These are phyloP conservation scores for Excalfactoria chinensis DNA, from an alignment of 2,113 vertebrate genomes.

Conservation along the genomic window DNA sequence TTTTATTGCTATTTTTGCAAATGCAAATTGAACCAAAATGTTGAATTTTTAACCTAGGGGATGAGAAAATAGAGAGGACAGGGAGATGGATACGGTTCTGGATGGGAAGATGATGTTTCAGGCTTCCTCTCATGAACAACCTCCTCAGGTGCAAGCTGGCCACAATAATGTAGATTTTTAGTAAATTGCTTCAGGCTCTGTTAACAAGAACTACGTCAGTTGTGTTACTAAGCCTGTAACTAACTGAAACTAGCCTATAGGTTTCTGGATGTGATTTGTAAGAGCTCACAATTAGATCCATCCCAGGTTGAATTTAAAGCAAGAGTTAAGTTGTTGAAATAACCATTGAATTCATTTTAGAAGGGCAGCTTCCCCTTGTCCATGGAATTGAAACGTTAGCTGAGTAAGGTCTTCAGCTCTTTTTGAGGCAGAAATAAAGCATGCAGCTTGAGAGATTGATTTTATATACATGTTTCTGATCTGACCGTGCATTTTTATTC, in stretches of 20 bases:
- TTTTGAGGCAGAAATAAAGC: background rate
- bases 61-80: background rate
- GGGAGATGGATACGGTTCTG: background rate
- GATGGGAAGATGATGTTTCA: background rate
- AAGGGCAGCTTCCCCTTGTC: background rate
- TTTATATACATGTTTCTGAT: background rate
- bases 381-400: background rate
- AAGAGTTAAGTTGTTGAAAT: background rate
- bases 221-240: background rate
- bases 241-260: background rate
- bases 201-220: background rate
- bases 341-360: background rate
- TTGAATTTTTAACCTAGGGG: background rate
- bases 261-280: background rate
- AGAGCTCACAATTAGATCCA: background rate
- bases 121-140: background rate
- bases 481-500: background rate
- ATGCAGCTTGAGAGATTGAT: background rate
- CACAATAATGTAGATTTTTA: background rate
- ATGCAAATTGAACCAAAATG: background rate
- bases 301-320: background rate
- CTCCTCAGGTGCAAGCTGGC: background rate
- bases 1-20: background rate
- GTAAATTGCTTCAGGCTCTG: background rate
- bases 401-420: background rate